These are phyloP conservation scores for Parauchenoglanis punctatus DNA, from an alignment of 2,797 vertebrate genomes.

Conservation along the genomic window DNA sequence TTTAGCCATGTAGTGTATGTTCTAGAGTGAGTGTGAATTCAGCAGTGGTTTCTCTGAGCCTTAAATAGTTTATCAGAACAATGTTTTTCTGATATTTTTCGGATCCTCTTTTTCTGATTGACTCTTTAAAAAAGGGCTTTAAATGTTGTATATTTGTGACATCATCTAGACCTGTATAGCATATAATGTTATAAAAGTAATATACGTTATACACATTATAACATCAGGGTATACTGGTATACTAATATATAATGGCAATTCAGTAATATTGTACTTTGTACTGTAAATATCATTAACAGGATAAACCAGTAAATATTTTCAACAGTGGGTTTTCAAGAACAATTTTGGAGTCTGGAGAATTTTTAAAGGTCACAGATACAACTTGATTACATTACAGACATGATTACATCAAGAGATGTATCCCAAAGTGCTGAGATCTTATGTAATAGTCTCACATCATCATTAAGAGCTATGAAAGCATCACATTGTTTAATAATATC, in stretches of 20 bases:
- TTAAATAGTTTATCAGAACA: background rate
- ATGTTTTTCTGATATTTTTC: background rate
- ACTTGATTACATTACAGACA: background rate
- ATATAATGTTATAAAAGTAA: background rate
- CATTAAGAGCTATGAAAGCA: background rate
- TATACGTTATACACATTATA: slow-evolving; percentile 3
- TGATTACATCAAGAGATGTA: slow-evolving; percentile 1
- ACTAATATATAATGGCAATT: background rate
- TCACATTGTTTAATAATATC: background rate
- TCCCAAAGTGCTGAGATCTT: background rate
- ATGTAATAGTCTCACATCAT: background rate
- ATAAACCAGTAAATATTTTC: background rate
- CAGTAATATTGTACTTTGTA: background rate
- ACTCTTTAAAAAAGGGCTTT: background rate
- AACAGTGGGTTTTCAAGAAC: background rate
- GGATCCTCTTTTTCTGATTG: background rate
- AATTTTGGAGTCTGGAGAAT: background rate
- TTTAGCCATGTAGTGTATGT: background rate
- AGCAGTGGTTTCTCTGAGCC: background rate
- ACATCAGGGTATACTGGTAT: background rate
- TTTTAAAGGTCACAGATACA: background rate
- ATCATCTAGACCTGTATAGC: background rate
- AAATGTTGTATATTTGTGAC: background rate
- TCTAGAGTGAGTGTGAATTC: background rate
- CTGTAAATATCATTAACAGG: background rate